phyloP scores from a whole-genome alignment of 2,888 invertebrate genomes.

The Caprella mutica region DNA sequence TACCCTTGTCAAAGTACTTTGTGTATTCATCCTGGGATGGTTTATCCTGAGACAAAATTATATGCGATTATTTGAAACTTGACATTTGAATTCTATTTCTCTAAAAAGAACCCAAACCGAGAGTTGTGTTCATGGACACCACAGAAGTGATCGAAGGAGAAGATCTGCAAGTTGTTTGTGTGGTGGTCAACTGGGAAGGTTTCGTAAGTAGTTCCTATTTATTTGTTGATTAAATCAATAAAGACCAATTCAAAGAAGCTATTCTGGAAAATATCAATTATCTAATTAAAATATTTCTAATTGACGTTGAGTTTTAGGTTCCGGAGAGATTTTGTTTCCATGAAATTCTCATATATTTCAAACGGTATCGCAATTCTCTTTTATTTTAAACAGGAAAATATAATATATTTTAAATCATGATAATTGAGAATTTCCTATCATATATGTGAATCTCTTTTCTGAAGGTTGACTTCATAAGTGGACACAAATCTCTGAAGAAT shows the following conservation, averaged over 20 bases:
- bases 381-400: no score
- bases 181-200: conserved; percentile 23
- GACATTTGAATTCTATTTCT: no score
- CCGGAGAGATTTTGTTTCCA: no score
- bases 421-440: not conserved
- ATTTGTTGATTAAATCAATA: not conserved
- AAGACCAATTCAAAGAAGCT: not conserved
- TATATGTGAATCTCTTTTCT: not conserved
- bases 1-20: no score
- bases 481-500: no score
- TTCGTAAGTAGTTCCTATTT: conserved; percentile 14
- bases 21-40: no score
- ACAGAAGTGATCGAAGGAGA: conserved; percentile 22
- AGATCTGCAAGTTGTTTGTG: conserved; percentile 23
- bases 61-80: no score
- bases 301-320: no score
- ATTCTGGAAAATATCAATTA: not conserved
- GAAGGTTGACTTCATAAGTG: not conserved
- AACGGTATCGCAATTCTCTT: no score
- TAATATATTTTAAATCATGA: not conserved
- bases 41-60: no score
- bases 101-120: conserved; percentile 10
- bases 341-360: no score
- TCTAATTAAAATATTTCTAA: not conserved
- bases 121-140: conserved; percentile 15